Base-by-base conservation (phyloP, 2,888 invertebrate species). In the Chrysina gloriosa region DNA sequence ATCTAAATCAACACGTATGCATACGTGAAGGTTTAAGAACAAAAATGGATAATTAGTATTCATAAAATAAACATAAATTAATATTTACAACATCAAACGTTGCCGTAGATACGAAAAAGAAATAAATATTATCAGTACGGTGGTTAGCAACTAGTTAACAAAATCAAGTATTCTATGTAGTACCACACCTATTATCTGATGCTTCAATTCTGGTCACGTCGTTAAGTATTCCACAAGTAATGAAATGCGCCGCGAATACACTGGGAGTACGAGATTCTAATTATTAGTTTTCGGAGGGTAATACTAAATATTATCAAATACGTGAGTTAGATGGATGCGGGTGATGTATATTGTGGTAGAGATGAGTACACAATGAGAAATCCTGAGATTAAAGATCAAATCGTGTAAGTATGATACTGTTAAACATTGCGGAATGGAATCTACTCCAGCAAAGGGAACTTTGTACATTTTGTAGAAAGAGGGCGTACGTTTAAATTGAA, bases 221-320 rank as follows among this genome's bases (percentile, higher is more conserved):
- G 25, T n/a, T 48, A 11, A 39, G 39, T 25, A 25, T 48, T 48
- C 25, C 6, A 14, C 48, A 48, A 48, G 14, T 48, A 48, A 23
- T 48, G 11, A 48, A 48, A 27, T 23, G 25, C 25, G 48, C 6
- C 23, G 47, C n/a, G 23, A 11, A 9, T 25, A 5, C n/a, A 48
- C 21, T 11, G 11, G 3, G 23, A 48, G 23, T 11, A 48, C 48
- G 48, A 11, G 25, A 4, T 11, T 23, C 25, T 56, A 56, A 36
- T 56, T 34, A 56, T 56, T 25, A 56, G 56, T 3, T 36, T 56
- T 36, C 16, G 56, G 11, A 11, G 36, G n/a, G 34, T 16, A n/a
- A 19, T 6, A 16, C 36, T 56, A 56, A 36, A 56, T 56, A 36
- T 23, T 21, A 56, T 56, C 36, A 23, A 4, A 56, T 36, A 56